Conservation (phyloP, 2,113 vertebrate genomes). For the Anguilla japonica region DNA sequence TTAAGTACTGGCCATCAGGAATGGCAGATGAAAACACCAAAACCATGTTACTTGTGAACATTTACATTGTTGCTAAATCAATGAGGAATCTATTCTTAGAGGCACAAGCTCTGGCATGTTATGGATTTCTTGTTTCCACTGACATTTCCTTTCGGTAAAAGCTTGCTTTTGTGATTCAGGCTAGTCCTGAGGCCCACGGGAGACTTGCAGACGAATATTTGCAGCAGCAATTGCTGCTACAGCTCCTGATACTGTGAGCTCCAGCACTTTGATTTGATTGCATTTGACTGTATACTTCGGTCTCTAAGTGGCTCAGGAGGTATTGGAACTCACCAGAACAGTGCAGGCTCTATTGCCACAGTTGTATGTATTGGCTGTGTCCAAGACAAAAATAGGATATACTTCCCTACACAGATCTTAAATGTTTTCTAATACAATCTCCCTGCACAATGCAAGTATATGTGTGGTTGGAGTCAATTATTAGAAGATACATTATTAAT, state of each 20-base stretch:
- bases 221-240: neutral
- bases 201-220: neutral
- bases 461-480: neutral
- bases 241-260: neutral
- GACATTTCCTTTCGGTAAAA: neutral
- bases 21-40: neutral
- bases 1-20: slow-evolving; percentile 12
- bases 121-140: neutral
- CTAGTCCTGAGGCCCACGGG: neutral
- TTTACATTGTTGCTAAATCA: neutral
- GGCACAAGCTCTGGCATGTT: neutral
- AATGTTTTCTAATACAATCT: neutral
- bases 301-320: neutral
- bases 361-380: too few species aligned
- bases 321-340: too few species aligned
- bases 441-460: neutral
- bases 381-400: too few species aligned
- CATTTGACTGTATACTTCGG: neutral
- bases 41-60: neutral
- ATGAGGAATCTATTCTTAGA: neutral
- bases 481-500: neutral
- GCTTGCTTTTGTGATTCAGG: neutral
- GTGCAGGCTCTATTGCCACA: too few species aligned
- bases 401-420: too few species aligned
- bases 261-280: neutral